phyloP scores from a whole-genome alignment of 2,888 invertebrate species.

The Harpagoxenus sublaevis region DNA sequence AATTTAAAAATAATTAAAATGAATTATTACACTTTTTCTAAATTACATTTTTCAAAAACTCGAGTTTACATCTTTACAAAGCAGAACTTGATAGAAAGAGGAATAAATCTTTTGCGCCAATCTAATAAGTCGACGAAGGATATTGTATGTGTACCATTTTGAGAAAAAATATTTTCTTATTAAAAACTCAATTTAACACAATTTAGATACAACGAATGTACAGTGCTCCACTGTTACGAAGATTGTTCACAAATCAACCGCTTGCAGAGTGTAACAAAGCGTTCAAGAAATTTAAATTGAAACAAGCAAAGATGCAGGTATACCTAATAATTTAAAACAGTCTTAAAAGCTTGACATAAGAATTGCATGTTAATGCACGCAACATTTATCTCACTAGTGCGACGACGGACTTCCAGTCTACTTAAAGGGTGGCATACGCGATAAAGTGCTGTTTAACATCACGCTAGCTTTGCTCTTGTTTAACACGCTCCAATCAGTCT shows the following conservation, averaged over 20 bases:
- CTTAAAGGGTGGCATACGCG: slow-evolving; percentile 61
- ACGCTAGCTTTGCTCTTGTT: not conserved
- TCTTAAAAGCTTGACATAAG: slow-evolving; percentile 16
- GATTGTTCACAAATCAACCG: slow-evolving; percentile 37
- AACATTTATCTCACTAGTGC: slow-evolving; percentile 48
- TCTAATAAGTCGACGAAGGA: not conserved
- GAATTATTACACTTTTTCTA: not conserved
- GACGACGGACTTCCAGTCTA: slow-evolving; percentile 56
- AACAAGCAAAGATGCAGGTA: slow-evolving; percentile 80
- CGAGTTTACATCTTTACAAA: not conserved
- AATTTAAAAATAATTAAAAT: not conserved
- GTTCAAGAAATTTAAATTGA: slow-evolving; percentile 74
- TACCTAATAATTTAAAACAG: not conserved
- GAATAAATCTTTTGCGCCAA: not conserved
- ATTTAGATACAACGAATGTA: slow-evolving; percentile 16
- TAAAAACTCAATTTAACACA: not conserved
- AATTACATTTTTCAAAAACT: slow-evolving; percentile 1
- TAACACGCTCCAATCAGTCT: not conserved
- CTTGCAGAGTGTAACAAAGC: slow-evolving; percentile 25
- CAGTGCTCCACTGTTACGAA: slow-evolving; percentile 26
- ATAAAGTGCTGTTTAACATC: slow-evolving; percentile 52
- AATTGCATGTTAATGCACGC: not conserved
- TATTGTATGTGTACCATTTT: not conserved
- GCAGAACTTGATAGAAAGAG: not conserved
- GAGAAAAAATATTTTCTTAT: not conserved